phyloP scores from a whole-genome alignment of 2,797 vertebrate species.

The Megalops cyprinoides region DNA sequence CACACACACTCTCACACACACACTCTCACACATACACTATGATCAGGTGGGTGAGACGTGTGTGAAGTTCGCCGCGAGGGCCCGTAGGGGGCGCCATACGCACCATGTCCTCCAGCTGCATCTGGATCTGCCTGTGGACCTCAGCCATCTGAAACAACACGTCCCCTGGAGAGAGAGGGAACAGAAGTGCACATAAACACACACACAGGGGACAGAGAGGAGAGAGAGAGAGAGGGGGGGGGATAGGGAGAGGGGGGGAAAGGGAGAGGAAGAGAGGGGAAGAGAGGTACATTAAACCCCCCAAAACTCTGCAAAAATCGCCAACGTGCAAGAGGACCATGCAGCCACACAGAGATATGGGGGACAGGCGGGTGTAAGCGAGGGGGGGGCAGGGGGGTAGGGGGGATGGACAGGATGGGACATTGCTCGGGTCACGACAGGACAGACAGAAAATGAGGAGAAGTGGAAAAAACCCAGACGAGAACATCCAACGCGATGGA shows the following conservation, averaged over 20 bases:
- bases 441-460: too few relatives aligned
- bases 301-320: too few relatives aligned
- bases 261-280: background rate
- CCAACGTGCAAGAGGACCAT: too few relatives aligned
- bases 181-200: constrained; percentile 39
- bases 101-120: constrained; percentile 98
- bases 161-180: constrained; percentile 80
- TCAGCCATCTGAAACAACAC: constrained; percentile 99
- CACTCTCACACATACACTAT: constrained; percentile 50
- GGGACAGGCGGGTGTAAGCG: background rate
- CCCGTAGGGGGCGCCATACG: constrained; percentile 64
- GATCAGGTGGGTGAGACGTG: too few relatives aligned
- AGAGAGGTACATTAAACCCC: too few relatives aligned
- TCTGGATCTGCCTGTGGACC: constrained; percentile 98
- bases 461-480: too few relatives aligned
- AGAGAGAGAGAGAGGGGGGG: background rate
- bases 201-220: constrained; percentile 34
- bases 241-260: background rate
- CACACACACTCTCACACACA: too few relatives aligned
- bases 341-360: background rate
- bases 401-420: too few relatives aligned
- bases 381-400: background rate
- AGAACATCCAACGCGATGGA: too few relatives aligned
- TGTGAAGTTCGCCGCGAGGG: too few relatives aligned
- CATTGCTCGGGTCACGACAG: too few relatives aligned